phyloP scores from a whole-genome alignment of 2,797 vertebrate genomes.

The Bovichtus variegatus region DNA sequence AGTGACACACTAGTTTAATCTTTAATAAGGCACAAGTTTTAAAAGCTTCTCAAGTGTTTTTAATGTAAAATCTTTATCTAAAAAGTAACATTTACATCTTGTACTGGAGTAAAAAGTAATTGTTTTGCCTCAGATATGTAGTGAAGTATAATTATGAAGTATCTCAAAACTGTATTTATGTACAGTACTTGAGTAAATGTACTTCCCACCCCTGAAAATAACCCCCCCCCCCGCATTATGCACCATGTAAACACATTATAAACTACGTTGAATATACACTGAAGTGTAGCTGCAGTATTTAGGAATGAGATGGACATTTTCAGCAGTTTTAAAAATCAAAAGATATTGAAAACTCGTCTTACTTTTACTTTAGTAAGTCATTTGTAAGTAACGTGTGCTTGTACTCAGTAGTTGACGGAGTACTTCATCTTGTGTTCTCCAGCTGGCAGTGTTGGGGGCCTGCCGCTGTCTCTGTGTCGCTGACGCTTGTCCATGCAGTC shows the following conservation, averaged over 20 bases:
- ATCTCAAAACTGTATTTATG: too few species aligned
- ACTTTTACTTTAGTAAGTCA: neutral
- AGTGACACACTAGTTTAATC: neutral
- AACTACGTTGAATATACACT: neutral
- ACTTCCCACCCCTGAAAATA: too few species aligned
- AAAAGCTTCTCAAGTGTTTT: neutral
- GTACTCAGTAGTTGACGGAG: neutral
- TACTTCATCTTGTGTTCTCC: constrained; percentile 31
- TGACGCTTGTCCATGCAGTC: constrained; percentile 89
- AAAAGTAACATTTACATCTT: too few species aligned
- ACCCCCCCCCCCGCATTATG: too few species aligned
- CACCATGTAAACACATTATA: neutral
- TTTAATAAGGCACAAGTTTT: neutral
- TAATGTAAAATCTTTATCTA: too few species aligned
- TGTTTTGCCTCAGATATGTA: too few species aligned
- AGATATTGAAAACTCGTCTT: too few species aligned
- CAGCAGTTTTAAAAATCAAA: too few species aligned
- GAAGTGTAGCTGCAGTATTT: too few species aligned
- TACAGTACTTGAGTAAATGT: too few species aligned
- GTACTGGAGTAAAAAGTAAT: too few species aligned
- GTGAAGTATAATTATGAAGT: too few species aligned
- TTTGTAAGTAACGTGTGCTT: neutral
- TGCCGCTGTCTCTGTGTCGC: constrained; percentile 83
- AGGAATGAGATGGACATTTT: neutral
- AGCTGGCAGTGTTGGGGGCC: constrained; percentile 91